These are phyloP conservation scores for Theretra japonica DNA, from an alignment of 2,888 invertebrate genomes.

Conservation along the genomic window DNA sequence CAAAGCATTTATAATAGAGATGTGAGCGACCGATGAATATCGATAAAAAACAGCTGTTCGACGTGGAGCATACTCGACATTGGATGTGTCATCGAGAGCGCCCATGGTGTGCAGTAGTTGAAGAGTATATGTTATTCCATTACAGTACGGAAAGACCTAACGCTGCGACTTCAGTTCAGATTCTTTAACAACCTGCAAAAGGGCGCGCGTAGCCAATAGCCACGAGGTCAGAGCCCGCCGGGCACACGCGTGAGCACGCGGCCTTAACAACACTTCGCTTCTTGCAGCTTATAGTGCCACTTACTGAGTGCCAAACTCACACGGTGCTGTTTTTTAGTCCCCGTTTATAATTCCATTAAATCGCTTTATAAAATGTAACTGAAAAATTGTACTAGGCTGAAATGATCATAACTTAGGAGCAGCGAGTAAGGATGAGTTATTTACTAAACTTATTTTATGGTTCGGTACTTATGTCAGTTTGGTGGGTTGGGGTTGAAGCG, in stretches of 20 bases:
- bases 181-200: constrained; percentile 97
- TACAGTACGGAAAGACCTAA: constrained; percentile 98
- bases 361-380: constrained; percentile 5
- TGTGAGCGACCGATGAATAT: neutral
- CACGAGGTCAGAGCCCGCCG: constrained; percentile 69
- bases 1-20: neutral
- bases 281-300: constrained; percentile 68
- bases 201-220: constrained; percentile 93
- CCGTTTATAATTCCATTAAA: constrained; percentile 20
- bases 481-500: too few species aligned
- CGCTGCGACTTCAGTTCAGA: constrained; percentile 97
- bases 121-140: constrained; percentile 80
- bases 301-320: constrained; percentile 70
- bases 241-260: constrained; percentile 71
- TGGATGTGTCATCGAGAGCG: constrained; percentile 31
- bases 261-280: constrained; percentile 81
- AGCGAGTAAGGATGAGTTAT: too few species aligned
- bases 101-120: constrained; percentile 30
- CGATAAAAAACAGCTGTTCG: constrained; percentile 2
- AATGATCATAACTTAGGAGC: constrained; percentile 10
- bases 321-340: constrained; percentile 71
- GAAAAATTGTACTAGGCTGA: neutral
- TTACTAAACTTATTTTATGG: neutral
- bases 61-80: constrained; percentile 25
- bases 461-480: neutral